Evolutionary conservation across 2,888 invertebrate genomes (phyloP), one percentile per base, ranked within the genome.

Genomic region (Ennomos quercinarius): DNA sequence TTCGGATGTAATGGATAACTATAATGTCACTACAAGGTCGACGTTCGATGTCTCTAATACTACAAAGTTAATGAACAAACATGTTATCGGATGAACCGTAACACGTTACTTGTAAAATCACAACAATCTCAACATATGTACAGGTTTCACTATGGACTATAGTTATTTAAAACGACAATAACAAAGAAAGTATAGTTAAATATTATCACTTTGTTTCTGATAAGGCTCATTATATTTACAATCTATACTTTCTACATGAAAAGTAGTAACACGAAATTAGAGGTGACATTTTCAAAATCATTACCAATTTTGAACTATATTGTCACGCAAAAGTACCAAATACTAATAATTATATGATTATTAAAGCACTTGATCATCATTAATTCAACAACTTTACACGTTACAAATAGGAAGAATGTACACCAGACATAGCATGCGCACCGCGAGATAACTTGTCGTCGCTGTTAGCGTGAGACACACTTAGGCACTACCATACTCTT

Each of bases 51-150:
- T 12, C 44, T 56, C 47, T 57, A 55, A 40, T 43, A 43, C 17
- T 46, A 27, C 34, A 48, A 48, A 61, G 61, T 66, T 66, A 63
- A 55, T 58, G 46, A 46, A 48, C 49, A 61, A 61, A 57, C 44
- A 63, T 66, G 66, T 61, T 59, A 57, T 59, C 65, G 56, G 55
- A 27, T 63, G 44, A 63, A 65, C 65, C 61, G 66, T 70, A 67
- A 65, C 64, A 66, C 53, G 53, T 58, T 58, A 64, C 48, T 45
- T 40, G 61, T 67, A 67, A 73, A 70, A 64, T 61, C 67, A 67
- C 67, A 61, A 61, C 79, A 84, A 78, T 73, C 81, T 72, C 78
- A 84, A 85, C 81, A 71, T 84, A 84, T 85, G 59, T 84, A 85
- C 84, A 85, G 64, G 36, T 56, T 34, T 37, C 27, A 50, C 49